A percentile compares a stretch with the other conserved stretches of the same genome.
These are phyloP conservation scores for Toxotes chatareus DNA, from an alignment of 2,113 vertebrate species.

Conservation along the genomic window DNA sequence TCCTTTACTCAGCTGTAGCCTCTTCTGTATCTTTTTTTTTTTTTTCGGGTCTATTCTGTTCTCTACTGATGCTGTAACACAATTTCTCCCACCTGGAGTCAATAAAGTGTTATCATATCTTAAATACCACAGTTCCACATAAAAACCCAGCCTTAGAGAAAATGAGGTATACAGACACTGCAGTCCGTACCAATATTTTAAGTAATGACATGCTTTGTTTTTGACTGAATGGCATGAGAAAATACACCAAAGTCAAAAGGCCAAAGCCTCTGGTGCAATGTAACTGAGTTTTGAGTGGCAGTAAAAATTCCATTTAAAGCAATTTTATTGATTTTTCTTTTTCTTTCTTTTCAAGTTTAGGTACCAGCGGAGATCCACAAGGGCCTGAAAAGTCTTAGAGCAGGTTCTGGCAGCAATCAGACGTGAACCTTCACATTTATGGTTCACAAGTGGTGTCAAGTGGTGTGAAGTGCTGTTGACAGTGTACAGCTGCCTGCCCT, in stretches of 20 bases:
- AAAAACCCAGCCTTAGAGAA: neutral
- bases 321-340: neutral
- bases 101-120: constrained; percentile 9
- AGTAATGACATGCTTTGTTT: neutral
- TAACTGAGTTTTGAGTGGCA: neutral
- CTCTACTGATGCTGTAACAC: neutral
- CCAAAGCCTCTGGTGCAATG: neutral
- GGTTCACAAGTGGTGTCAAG: constrained; percentile 39
- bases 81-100: neutral
- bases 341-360: constrained; percentile 4
- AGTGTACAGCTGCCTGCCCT: constrained; percentile 50
- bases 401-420: constrained; percentile 2
- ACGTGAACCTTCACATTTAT: constrained; percentile 33
- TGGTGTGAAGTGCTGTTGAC: constrained; percentile 45
- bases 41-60: neutral
- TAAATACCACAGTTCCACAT: neutral
- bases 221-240: neutral
- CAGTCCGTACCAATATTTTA: neutral
- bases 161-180: neutral
- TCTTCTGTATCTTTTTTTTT: neutral
- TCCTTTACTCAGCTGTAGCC: neutral
- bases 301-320: neutral
- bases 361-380: neutral
- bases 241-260: neutral
- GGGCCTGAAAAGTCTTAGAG: constrained; percentile 23